Evolutionary conservation across 1,140 invertebrate species (phyloP).

Genomic region (Drosophila tani): DNA sequence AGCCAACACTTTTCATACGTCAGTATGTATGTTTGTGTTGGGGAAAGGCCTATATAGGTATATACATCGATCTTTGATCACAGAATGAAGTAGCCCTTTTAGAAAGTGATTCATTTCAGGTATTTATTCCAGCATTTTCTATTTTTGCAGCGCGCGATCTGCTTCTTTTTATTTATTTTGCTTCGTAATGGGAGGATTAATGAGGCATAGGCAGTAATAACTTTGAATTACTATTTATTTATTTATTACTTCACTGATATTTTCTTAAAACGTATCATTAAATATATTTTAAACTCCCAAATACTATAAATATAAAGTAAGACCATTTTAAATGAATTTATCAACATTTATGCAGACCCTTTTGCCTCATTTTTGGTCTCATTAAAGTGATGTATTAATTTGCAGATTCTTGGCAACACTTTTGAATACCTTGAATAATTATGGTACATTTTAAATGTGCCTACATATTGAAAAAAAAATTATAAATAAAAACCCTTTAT

Average conservation of each 20-base stretch:
- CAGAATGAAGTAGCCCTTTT: slow-evolving; percentile 34
- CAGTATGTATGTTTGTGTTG: slow-evolving; percentile 17
- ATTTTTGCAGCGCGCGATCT: slow-evolving; percentile 6
- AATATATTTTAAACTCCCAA: neutral
- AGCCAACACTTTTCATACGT: slow-evolving; percentile 53
- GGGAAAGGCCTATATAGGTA: slow-evolving; percentile 28
- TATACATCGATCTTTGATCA: slow-evolving; percentile 8
- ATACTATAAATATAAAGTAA: neutral
- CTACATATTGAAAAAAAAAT: neutral
- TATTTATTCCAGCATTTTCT: slow-evolving; percentile 22
- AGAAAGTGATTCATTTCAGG: slow-evolving; percentile 33
- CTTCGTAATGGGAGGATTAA: neutral
- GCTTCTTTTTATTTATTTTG: slow-evolving; percentile 1
- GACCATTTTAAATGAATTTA: neutral
- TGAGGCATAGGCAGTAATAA: no score
- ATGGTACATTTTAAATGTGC: slow-evolving; percentile 3
- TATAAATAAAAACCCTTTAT: slow-evolving; percentile 6
- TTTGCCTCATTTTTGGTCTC: neutral
- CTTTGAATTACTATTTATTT: no score
- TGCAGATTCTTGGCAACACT: slow-evolving; percentile 10
- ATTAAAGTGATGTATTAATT: slow-evolving; percentile 8
- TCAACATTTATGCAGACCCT: neutral
- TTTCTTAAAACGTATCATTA: neutral
- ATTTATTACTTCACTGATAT: neutral
- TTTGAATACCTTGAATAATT: slow-evolving; percentile 12